Percentiles rank a stretch among this genome's conserved stretches.
Conservation (phyloP, 2,888 invertebrate species). For the Hypomecis punctinalis region DNA sequence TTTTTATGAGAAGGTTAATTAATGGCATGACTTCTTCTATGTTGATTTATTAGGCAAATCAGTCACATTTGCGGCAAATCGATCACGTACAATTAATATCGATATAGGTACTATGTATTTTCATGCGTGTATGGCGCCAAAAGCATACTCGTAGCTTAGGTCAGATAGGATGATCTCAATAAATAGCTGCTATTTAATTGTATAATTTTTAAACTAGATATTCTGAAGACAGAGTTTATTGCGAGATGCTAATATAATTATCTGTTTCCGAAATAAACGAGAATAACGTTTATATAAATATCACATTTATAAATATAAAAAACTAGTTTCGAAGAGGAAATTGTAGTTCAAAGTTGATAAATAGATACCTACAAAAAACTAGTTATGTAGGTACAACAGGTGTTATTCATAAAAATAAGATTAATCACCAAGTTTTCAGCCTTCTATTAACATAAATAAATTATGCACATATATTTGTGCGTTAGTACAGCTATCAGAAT, state of each 20-base stretch:
- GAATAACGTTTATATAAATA: background rate
- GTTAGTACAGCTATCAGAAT: background rate
- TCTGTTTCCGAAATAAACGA: background rate
- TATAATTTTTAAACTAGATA: background rate
- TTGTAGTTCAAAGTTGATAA: constrained; percentile 23
- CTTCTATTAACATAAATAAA: background rate
- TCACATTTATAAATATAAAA: constrained; percentile 5
- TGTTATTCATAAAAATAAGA: constrained; percentile 21
- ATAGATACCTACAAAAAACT: constrained; percentile 21
- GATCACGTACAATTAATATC: too few relatives aligned
- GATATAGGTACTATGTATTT: too few relatives aligned
- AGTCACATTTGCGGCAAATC: too few relatives aligned
- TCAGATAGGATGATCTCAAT: background rate
- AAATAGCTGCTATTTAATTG: constrained; percentile 4
- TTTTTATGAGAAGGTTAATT: too few relatives aligned
- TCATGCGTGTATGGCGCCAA: too few relatives aligned
- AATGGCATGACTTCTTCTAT: too few relatives aligned
- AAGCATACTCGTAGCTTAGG: background rate
- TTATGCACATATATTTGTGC: constrained; percentile 9
- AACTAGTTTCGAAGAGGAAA: constrained; percentile 30
- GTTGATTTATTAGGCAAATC: too few relatives aligned
- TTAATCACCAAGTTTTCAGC: constrained; percentile 18
- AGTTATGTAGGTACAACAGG: constrained; percentile 18
- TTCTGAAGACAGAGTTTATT: background rate
- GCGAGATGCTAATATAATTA: background rate